A percentile compares a stretch with the other conserved stretches of the same genome.
Conservation (phyloP, 2,113 vertebrate species). For the Phalacrocorax aristotelis region DNA sequence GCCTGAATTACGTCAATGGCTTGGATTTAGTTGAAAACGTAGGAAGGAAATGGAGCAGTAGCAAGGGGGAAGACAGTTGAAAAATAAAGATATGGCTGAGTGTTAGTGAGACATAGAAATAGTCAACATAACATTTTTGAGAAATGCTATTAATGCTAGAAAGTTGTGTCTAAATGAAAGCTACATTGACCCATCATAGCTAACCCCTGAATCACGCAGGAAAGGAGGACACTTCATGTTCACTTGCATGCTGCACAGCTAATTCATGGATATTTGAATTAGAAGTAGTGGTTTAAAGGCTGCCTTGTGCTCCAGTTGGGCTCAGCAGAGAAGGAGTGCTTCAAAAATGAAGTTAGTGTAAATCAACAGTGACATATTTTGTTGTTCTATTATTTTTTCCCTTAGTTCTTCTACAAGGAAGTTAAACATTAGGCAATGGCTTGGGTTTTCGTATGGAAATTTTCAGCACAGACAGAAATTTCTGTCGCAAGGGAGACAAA, state of each 20-base stretch:
- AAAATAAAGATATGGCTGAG: conserved; percentile 11
- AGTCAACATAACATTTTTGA: conserved; percentile 7
- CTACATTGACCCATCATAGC: not conserved
- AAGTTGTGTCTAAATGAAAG: not conserved
- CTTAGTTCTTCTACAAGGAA: not conserved
- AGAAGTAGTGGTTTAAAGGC: not conserved
- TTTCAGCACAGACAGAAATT: not conserved
- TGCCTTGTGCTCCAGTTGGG: not conserved
- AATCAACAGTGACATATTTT: not conserved
- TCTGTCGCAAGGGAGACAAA: not conserved
- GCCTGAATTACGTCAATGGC: conserved; percentile 19
- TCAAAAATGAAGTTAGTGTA: not conserved
- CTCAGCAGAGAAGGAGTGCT: not conserved
- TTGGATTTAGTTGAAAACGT: conserved; percentile 1
- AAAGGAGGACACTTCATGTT: not conserved
- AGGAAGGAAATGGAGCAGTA: conserved; percentile 20
- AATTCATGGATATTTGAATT: not conserved
- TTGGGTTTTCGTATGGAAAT: not conserved
- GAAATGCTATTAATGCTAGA: not conserved
- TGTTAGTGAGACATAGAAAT: not conserved
- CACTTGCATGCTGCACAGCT: not conserved
- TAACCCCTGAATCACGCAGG: not conserved
- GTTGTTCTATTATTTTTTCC: not conserved
- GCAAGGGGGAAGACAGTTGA: not conserved
- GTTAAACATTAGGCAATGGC: not conserved